Evolutionary conservation across 2,888 invertebrate genomes (phyloP), one percentile per base, ranked within the genome.

Genomic region (Phyllotreta striolata): DNA sequence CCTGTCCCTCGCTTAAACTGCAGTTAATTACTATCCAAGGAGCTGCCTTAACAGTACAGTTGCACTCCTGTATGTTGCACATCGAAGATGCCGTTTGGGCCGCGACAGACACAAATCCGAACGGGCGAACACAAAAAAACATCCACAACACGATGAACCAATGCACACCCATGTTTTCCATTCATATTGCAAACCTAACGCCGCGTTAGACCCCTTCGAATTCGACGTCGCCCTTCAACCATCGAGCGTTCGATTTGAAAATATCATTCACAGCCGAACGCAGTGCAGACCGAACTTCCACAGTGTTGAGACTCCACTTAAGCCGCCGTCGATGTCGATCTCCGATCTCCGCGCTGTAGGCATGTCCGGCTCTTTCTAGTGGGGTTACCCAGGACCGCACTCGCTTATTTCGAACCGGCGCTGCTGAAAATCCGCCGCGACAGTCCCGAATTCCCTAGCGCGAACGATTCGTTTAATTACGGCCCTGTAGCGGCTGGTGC

Each of bases 1-100:
- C 90, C 87, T 88, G 85, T 76, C 84, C 81, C 62, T 79, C 79
- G 66, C 83, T 82, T 74, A 89, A 84, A 72, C 86, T 85, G 80
- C 90, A 90, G 81, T 88, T 88, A 75, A 89, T 84, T 72, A 82
- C 84, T 74, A 84, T 84, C 88, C 89, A 89, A 52, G 78, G 79
- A 49, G 86, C 85, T 35, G 83, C 83, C 56, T 83, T 85, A 55
- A 84, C 81, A 43, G 82, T 81, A 78, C 90, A 90, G 71, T 83
- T 83, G 81, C 90, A 90, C 72, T 84, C 87, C 63, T 81, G 78
- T 80, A 84, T 80, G 62, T 83, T 81, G 78, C 89, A 89, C 70
- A 89, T 81, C 61, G 84, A 83, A 61, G 71, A 72, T 47, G 70
- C 72, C 46, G 68, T 73, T 56, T 71, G 70, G 12, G 68, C 70